Base-by-base conservation (phyloP, 2,113 vertebrate genomes). In the Neodon shergylaensis region DNA sequence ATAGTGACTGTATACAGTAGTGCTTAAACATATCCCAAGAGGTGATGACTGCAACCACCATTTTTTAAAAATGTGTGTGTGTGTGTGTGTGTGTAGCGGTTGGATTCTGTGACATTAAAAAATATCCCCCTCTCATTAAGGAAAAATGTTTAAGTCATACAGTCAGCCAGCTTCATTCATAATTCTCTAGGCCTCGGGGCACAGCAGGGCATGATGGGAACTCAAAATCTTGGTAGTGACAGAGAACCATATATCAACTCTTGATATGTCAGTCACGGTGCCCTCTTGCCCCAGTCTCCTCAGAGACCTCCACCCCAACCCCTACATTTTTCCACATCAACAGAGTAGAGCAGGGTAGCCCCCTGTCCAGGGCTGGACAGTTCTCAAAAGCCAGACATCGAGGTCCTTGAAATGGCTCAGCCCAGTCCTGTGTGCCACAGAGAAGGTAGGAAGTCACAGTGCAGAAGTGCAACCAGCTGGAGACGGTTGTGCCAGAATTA, bases 201-300 rank as follows among this genome's bases (percentile, higher is more conserved):
- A 14, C 0, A 2, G 12, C 44, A 36, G 1, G 5, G 26, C 16
- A 65, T 2, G 22, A 36, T 44, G 28, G 65, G 61, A n/a, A n/a
- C 33, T 65, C 44, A 26, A 24, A 9, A 54, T 33, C 49, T 21
- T 11, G 14, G 33, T 4, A 54, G 44, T 2, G 2, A 33, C 65
- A 42, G 65, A 54, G 70, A 58, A 22, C 49, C 61, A 49, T 11
- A 39, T 52, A 21, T 36, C 14, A 7, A 24, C 17, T 86, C 42
- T 39, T 44, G 28, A 0, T 3, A 17, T 31, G 21, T 26, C 6
- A n/a, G 39, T 39, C 22, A 7, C 0, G 1, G 42, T 2, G 1
- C 42, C 76, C 19, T 89, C 36, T 49, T 65, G 26, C 39, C 85
- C 33, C 17, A 3, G 7, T 61, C 47, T 65, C 76, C 22, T 84